Percentiles rank a stretch among this genome's conserved stretches.
Conservation (phyloP, 92 coral and sea anemone genomes). For the Bergia puertoricense region DNA sequence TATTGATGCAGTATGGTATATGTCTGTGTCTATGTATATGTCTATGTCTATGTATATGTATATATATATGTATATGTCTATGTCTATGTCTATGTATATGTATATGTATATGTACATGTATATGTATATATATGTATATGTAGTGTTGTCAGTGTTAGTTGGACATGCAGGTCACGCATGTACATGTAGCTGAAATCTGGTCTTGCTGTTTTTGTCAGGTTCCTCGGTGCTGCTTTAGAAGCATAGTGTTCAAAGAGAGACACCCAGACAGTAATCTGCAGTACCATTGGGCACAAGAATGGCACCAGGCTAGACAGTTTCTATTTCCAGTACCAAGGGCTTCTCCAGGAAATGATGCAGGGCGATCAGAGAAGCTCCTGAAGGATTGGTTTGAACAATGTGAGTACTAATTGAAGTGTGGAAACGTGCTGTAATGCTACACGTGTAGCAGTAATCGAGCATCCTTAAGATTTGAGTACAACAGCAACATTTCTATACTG, state of each 20-base stretch:
- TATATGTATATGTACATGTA: too few species aligned
- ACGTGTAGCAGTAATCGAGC: background rate
- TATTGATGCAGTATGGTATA: background rate
- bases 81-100: too few species aligned
- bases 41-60: too few species aligned
- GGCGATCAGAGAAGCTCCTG: background rate
- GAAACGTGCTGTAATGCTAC: background rate
- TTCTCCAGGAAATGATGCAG: background rate
- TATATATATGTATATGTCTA: too few species aligned
- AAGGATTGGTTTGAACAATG: constrained; percentile 29
- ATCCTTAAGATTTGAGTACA: too few species aligned
- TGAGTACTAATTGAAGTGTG: background rate
- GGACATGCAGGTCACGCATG: background rate
- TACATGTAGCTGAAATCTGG: background rate
- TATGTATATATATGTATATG: background rate
- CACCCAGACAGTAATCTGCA: constrained; percentile 49
- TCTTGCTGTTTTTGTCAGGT: constrained; percentile 42
- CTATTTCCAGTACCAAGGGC: background rate
- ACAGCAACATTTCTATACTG: background rate
- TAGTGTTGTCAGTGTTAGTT: background rate
- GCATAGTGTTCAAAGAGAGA: constrained; percentile 47
- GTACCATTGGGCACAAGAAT: constrained; percentile 74
- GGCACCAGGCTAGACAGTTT: constrained; percentile 54
- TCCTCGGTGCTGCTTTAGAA: constrained; percentile 48
- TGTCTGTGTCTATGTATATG: too few species aligned